Evolutionary conservation across 2,797 vertebrate species (phyloP).

Genomic region (Gobionotothen gibberifrons): DNA sequence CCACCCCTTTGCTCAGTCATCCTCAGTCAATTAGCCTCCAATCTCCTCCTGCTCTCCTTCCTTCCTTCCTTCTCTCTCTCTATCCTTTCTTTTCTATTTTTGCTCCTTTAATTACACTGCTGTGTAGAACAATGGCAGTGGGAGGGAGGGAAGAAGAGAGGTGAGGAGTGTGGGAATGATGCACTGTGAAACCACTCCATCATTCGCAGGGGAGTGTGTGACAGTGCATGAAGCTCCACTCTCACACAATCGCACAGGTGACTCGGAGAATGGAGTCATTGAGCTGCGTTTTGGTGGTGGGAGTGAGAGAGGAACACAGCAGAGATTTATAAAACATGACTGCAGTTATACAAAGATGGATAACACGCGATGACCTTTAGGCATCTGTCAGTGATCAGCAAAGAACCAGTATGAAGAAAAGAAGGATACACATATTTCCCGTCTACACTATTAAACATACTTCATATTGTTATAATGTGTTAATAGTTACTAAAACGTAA

Average conservation of each 20-base stretch:
- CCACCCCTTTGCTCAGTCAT: conserved; percentile 72
- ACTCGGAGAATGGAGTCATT: conserved; percentile 7
- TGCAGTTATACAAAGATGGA: not conserved
- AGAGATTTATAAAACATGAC: not conserved
- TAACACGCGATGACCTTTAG: not conserved
- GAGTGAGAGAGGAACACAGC: not conserved
- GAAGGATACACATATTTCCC: not conserved
- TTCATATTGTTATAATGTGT: not conserved
- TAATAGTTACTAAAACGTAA: not conserved
- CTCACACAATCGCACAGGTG: conserved; percentile 49
- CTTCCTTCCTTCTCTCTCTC: conserved; percentile 36
- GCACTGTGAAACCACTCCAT: conserved; percentile 50
- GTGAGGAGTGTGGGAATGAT: conserved; percentile 75
- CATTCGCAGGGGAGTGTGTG: conserved; percentile 35
- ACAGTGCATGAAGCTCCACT: conserved; percentile 17
- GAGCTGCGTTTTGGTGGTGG: conserved; percentile 4
- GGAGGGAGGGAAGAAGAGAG: conserved; percentile 52
- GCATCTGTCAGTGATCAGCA: conserved; percentile 19
- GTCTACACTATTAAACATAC: not conserved
- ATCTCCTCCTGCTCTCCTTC: conserved; percentile 66
- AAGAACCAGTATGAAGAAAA: not conserved
- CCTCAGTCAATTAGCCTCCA: conserved; percentile 77
- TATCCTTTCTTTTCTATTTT: conserved; percentile 43
- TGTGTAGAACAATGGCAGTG: conserved; percentile 69
- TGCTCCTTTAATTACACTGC: conserved; percentile 77